phyloP scores from a whole-genome alignment of 2,113 vertebrate genomes.

The Oreochromis niloticus region DNA sequence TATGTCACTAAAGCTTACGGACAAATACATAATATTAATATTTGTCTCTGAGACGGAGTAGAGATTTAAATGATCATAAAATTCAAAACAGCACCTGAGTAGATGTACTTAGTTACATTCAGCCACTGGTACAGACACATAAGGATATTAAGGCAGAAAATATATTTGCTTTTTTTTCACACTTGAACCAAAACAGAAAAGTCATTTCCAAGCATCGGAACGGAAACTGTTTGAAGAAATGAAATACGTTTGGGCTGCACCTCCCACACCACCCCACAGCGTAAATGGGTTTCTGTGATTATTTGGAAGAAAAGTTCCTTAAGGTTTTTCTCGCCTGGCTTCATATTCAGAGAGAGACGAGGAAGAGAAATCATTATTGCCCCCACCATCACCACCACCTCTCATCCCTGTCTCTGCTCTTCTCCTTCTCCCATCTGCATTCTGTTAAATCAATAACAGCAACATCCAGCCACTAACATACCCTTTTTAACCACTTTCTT shows the following conservation, averaged over 20 bases:
- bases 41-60: not conserved
- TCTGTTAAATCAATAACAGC: conserved; percentile 10
- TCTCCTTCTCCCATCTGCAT: conserved; percentile 10
- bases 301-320: not conserved
- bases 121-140: not conserved
- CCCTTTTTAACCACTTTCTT: conserved; percentile 16
- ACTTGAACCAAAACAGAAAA: not conserved
- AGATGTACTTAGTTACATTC: not conserved
- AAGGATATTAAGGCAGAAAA: not conserved
- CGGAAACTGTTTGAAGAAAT: not conserved
- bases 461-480: not conserved
- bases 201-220: not conserved
- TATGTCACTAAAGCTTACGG: not conserved
- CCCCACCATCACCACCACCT: not conserved
- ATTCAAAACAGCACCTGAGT: not conserved
- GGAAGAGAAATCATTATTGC: not conserved
- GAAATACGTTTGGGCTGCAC: not conserved
- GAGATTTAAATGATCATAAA: not conserved
- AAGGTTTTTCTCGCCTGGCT: not conserved
- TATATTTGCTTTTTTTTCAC: not conserved
- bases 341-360: not conserved
- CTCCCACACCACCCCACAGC: not conserved
- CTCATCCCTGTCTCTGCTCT: not conserved
- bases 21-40: not conserved
- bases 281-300: not conserved